A percentile compares a stretch with the other conserved stretches of the same genome.
These are phyloP conservation scores for Drosophila pandora DNA, from an alignment of 1,140 invertebrate genomes.

Conservation along the genomic window DNA sequence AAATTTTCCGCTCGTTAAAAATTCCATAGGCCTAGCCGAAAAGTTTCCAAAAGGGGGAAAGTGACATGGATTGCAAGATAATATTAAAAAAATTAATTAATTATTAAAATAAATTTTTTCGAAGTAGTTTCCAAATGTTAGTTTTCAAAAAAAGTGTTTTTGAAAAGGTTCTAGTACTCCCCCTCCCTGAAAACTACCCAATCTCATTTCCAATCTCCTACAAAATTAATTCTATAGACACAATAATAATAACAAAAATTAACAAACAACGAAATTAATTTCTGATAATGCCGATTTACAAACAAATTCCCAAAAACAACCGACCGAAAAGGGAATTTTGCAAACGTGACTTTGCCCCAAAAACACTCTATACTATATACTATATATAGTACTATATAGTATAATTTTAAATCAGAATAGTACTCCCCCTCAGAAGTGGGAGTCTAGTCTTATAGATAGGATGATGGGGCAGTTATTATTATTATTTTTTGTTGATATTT, in stretches of 20 bases:
- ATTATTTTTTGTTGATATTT: too few relatives aligned
- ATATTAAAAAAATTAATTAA: not conserved
- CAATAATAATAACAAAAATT: not conserved
- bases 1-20: conserved; percentile 72
- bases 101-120: not conserved
- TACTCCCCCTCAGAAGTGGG: not conserved
- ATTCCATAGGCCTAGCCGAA: conserved; percentile 45
- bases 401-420: not conserved
- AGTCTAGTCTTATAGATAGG: not conserved
- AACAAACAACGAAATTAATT: not conserved
- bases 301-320: not conserved
- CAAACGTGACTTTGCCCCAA: conserved; percentile 9
- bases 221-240: not conserved
- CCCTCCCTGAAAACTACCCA: not conserved
- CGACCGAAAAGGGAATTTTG: not conserved
- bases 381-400: conserved; percentile 2
- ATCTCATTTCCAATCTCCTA: not conserved
- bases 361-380: not conserved
- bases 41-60: conserved; percentile 61
- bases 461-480: not conserved
- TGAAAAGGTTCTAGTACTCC: not conserved
- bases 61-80: conserved; percentile 23
- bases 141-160: not conserved
- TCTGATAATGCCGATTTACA: not conserved
- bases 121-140: too few relatives aligned